These are phyloP conservation scores for Heliconius himera DNA, from an alignment of 1,140 invertebrate species.

Conservation along the genomic window DNA sequence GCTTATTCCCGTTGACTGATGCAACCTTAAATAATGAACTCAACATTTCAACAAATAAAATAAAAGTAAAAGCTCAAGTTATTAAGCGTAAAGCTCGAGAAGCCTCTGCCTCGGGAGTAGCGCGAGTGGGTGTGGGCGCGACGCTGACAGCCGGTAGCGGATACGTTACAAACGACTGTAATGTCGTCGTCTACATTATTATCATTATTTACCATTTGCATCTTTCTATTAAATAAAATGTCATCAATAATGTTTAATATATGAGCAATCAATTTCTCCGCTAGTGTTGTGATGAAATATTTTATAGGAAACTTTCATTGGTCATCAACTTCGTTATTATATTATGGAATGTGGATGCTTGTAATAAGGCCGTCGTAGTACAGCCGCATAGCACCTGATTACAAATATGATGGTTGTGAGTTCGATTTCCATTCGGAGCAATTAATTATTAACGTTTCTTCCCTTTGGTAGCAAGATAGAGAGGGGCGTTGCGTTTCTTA, in stretches of 20 bases:
- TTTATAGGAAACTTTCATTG: neutral
- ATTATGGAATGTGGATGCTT: too few species aligned
- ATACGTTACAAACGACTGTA: neutral
- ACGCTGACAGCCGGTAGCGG: constrained; percentile 8
- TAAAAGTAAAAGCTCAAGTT: neutral
- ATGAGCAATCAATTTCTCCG: neutral
- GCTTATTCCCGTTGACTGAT: neutral
- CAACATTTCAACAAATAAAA: neutral
- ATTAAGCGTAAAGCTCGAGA: neutral
- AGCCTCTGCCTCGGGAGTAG: neutral
- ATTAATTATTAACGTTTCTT: too few species aligned
- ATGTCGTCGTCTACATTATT: neutral
- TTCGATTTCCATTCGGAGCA: too few species aligned
- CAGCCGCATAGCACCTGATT: too few species aligned
- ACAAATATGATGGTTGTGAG: too few species aligned
- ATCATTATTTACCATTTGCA: neutral
- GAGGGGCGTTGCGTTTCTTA: too few species aligned
- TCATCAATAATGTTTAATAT: neutral
- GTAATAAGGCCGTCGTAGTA: too few species aligned
- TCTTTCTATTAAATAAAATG: constrained; percentile 16
- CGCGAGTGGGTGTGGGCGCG: neutral
- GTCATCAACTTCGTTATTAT: too few species aligned
- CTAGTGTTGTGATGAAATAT: neutral
- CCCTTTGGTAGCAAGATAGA: too few species aligned
- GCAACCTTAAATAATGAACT: neutral